Evolutionary conservation across 2,888 invertebrate genomes (phyloP), one percentile per base, ranked within the genome.

Genomic region (Meandrusa payeni): DNA sequence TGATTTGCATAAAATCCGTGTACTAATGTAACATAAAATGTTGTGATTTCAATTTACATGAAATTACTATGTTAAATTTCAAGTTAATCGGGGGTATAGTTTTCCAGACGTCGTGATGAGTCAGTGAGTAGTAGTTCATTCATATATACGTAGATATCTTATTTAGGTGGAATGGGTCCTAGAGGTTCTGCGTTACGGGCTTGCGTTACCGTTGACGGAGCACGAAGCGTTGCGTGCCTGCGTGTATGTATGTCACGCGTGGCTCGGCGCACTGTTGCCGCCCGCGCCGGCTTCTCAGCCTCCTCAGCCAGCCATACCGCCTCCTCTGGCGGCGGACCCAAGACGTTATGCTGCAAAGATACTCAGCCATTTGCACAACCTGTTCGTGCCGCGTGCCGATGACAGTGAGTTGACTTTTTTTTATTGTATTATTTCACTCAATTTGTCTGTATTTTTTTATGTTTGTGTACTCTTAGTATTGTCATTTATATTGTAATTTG

Each of bases 171-270:
- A 93, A 69, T 95, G 94, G 94, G 94, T 94, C 47, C 91, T 95
- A 88, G 94, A 94, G 77, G 94, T 94, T 6, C 93, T 98, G 48
- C 95, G 98, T 61, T 97, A 93, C 79, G 98, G 98, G 0, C 89
- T 99, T 2, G 95, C 96, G 6, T 86, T 98, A 28, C 97, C 97
- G 0, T 82, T 98, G 31, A 90, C 92, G 20, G 98, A 98, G 77
- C 97, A 97, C 72, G 97, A 97, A 60, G 96, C 97, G 0, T 94
- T 98, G 37, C 93, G 97, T 52, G 97, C 98, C 76, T 98, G 98
- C 74, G 98, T 98, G 26, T 96, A 96, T 70, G 94, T 98, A 20
- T 98, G 98, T 70, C 98, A 97, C 75, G 97, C 98, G 67, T 99
- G 98, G 98, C 86, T 99, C 52, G 94, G 95, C 0, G 95, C 97